Evolutionary conservation across 2,797 vertebrate species (phyloP), one percentile per base, ranked within the genome.

Genomic region (Acrossocheilus fasciatus): DNA sequence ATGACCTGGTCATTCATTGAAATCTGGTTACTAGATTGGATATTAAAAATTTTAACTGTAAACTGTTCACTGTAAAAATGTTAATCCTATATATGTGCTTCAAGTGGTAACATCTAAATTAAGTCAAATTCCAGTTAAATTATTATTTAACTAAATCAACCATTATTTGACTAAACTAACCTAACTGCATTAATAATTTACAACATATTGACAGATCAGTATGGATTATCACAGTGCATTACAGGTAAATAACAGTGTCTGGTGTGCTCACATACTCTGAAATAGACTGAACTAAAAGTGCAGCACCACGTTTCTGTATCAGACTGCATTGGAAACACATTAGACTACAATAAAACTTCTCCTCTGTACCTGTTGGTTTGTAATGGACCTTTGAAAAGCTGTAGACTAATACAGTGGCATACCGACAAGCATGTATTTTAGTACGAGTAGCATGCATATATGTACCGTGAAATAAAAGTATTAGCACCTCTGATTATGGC

Each of bases 401-500:
- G n/a, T 39, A 10, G 54, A 54, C 2, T 70, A 10, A 23, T 17
- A 59, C 8, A 10, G n/a, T 59, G 81, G 23, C 52, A 73, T 47
- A 62, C 34, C 15, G 45, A 36, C 15, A 45, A 20, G 43, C 30
- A 52, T 15, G 26, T 4, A 10, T 36, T 75, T 84, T 18, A 47
- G 52, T 77, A 26, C 18, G n/a, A 30, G 9, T 39, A 43, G 11
- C 54, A 66, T 81, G 41, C n/a, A 52, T 36, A n/a, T 70, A n/a
- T 70, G 47, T 30, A n/a, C 17, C 4, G 23, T 47, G 26, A 80
- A 62, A 47, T 34, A 78, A 73, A 52, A 73, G 26, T 69, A 83
- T 83, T 72, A 72, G 43, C 70, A 64, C 82, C 6, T 66, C 83
- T 34, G 36, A 15, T 82, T 68, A 62, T 82, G 41, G 45, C 23